A percentile compares a stretch with the other conserved stretches of the same genome.
Evolutionary conservation across 1,140 invertebrate species (phyloP).

Genomic region (Bombyx mandarina): DNA sequence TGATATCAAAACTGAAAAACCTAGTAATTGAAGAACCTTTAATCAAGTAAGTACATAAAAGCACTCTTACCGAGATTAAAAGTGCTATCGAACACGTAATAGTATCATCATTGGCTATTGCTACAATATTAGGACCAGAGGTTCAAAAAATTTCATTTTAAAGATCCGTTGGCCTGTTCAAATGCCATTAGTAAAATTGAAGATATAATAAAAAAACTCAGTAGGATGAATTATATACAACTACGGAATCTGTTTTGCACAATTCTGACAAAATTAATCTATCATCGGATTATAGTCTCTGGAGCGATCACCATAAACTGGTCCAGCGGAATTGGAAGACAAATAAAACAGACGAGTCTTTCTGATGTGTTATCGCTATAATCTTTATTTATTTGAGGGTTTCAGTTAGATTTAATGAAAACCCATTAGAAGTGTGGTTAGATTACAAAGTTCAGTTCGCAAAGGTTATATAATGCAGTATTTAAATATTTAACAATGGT

Average conservation of each 20-base stretch:
- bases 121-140: slow-evolving; percentile 19
- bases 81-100: slow-evolving; percentile 13
- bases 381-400: slow-evolving; percentile 23
- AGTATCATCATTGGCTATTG: slow-evolving; percentile 7
- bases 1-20: slow-evolving; percentile 28
- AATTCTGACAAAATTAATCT: no score
- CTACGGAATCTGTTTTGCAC: no score
- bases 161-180: neutral
- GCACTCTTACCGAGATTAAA: slow-evolving; percentile 15
- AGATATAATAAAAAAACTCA: no score
- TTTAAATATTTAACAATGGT: slow-evolving; percentile 32
- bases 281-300: neutral
- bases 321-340: slow-evolving; percentile 22
- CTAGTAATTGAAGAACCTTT: slow-evolving; percentile 10
- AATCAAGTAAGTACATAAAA: slow-evolving; percentile 8
- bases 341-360: slow-evolving; percentile 16
- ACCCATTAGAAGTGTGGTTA: no score
- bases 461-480: slow-evolving; percentile 10
- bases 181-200: slow-evolving; percentile 1
- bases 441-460: no score
- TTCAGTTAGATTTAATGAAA: slow-evolving; percentile 5
- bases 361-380: no score
- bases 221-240: no score
- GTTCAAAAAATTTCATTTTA: slow-evolving; percentile 10
- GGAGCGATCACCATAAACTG: slow-evolving; percentile 25